Percentiles rank a stretch among this genome's conserved stretches.
Conservation (phyloP, 2,113 vertebrate species). For the Pelecanoides urinatrix region DNA sequence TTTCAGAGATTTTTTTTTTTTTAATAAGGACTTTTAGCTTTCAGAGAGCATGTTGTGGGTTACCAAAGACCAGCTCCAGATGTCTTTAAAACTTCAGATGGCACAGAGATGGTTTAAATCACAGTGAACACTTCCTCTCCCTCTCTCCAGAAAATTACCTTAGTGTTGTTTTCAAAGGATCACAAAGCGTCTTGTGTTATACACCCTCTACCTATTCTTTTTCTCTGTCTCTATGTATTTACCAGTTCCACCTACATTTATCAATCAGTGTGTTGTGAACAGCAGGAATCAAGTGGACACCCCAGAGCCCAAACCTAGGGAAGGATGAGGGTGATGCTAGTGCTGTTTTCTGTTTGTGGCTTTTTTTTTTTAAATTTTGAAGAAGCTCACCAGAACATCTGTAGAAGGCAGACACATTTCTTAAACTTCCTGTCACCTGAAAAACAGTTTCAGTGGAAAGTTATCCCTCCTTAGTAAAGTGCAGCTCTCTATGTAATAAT, state of each 20-base stretch:
- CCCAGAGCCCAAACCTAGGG: neutral
- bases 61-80: neutral
- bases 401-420: neutral
- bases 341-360: neutral
- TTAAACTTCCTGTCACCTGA: neutral
- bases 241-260: neutral
- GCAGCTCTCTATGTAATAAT: neutral
- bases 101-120: neutral
- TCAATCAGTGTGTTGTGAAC: neutral
- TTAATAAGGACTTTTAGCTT: neutral
- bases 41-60: neutral
- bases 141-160: neutral
- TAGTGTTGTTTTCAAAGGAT: neutral
- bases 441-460: neutral
- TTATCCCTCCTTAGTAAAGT: neutral
- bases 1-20: neutral
- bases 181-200: neutral
- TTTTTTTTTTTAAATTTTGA: neutral
- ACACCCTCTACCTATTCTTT: neutral
- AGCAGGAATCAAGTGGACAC: neutral
- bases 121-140: fast-evolving
- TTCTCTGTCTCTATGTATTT: neutral
- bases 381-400: neutral
- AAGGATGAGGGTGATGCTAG: neutral
- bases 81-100: neutral